A percentile compares a stretch with the other conserved stretches of the same genome.
These are phyloP conservation scores for Furnarius figulus DNA, from an alignment of 2,113 vertebrate genomes.

Conservation along the genomic window DNA sequence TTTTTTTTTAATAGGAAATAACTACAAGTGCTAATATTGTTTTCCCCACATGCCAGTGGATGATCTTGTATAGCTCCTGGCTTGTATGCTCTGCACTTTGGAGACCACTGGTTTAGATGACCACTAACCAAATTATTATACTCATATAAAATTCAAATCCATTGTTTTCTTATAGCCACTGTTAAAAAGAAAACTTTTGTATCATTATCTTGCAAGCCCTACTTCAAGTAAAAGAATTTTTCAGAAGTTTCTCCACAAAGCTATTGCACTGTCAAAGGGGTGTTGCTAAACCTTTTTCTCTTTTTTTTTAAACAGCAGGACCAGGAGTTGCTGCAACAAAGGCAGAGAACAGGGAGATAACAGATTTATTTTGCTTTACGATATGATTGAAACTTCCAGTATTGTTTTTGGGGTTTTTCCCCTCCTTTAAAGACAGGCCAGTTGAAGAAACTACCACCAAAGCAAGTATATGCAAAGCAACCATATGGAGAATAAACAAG, in stretches of 20 bases:
- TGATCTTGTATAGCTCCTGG: neutral
- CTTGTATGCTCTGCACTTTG: too few relatives aligned
- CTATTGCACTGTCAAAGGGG: neutral
- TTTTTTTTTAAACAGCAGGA: neutral
- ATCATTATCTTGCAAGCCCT: neutral
- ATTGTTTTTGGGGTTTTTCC: neutral
- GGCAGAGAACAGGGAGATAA: neutral
- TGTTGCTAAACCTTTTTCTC: neutral
- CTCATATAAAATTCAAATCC: neutral
- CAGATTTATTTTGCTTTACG: neutral
- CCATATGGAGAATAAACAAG: neutral
- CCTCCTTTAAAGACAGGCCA: neutral
- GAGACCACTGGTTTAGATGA: neutral
- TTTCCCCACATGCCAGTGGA: neutral
- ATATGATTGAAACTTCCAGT: neutral
- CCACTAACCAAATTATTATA: neutral
- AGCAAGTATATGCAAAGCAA: neutral
- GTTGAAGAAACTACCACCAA: neutral
- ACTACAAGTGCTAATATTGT: neutral
- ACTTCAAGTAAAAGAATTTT: neutral
- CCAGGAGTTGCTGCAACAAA: neutral
- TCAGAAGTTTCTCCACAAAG: neutral
- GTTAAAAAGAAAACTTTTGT: neutral
- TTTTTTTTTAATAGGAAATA: neutral
- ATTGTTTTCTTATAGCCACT: neutral